phyloP scores from a whole-genome alignment of 2,888 invertebrate species.

The Geophilus truncorum region DNA sequence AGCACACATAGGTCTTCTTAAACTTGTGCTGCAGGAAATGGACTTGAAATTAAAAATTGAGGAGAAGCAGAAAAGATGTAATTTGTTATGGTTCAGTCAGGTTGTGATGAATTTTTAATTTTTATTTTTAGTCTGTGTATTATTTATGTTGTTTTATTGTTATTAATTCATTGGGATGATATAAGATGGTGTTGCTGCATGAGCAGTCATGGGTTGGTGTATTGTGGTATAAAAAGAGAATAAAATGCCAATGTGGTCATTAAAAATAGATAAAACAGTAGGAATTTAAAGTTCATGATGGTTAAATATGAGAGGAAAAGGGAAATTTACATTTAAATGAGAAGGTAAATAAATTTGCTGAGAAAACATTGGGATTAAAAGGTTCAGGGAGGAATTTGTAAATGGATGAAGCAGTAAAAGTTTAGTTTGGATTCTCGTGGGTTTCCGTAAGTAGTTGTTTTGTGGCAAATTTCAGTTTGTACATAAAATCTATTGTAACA shows the following conservation, averaged over 20 bases:
- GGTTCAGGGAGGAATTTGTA: too few relatives aligned
- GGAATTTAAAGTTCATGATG: not conserved
- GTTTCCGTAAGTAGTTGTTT: too few relatives aligned
- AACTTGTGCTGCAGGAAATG: not conserved
- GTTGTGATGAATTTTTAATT: not conserved
- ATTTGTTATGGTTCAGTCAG: not conserved
- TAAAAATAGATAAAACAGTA: not conserved
- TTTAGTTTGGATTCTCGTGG: too few relatives aligned
- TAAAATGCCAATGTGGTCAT: not conserved
- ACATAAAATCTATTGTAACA: too few relatives aligned
- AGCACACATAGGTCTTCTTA: slow-evolving; percentile 2
- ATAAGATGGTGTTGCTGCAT: not conserved
- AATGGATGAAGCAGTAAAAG: too few relatives aligned
- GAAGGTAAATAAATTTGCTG: too few relatives aligned
- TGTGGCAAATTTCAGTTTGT: too few relatives aligned
- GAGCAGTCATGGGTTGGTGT: not conserved
- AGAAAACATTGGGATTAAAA: too few relatives aligned
- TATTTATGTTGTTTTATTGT: not conserved
- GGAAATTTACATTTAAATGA: not conserved
- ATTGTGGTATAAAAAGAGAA: not conserved
- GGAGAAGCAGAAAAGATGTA: not conserved
- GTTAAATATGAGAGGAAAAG: not conserved
- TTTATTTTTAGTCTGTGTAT: not conserved
- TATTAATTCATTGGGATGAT: not conserved
- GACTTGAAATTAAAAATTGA: slow-evolving; percentile 3